A percentile compares a stretch with the other conserved stretches of the same genome.
phyloP scores from a whole-genome alignment of 2,113 vertebrate genomes.

The Lampris megalopsis region DNA sequence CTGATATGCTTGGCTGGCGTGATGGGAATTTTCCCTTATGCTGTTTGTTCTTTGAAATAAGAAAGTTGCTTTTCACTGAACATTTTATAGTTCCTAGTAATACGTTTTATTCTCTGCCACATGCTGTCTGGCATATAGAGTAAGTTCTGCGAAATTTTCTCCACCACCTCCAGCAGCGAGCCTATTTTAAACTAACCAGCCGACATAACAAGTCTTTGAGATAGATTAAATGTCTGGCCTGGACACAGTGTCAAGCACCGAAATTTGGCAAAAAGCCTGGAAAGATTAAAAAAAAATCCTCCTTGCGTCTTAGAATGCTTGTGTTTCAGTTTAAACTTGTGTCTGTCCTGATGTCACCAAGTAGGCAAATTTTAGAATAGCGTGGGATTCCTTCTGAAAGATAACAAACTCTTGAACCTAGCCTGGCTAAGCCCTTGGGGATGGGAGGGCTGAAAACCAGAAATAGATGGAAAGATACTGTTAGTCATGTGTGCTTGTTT shows the following conservation, averaged over 20 bases:
- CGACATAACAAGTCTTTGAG: slow-evolving; percentile 16
- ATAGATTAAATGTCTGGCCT: slow-evolving; percentile 22
- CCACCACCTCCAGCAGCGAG: neutral
- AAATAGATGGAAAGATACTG: slow-evolving; percentile 58
- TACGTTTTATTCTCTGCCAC: neutral
- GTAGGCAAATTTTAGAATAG: slow-evolving; percentile 50
- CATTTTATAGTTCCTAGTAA: neutral
- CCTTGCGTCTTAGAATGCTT: slow-evolving; percentile 34
- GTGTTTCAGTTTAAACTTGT: slow-evolving; percentile 29
- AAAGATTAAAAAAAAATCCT: slow-evolving; percentile 44
- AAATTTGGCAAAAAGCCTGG: slow-evolving; percentile 20
- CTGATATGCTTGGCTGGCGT: no score
- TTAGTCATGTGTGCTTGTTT: slow-evolving; percentile 39
- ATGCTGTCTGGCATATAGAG: neutral
- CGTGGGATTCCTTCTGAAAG: slow-evolving; percentile 73
- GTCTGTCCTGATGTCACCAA: slow-evolving; percentile 52
- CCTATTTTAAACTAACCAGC: slow-evolving; percentile 23
- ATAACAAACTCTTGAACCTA: slow-evolving; percentile 65
- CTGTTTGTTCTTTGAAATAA: neutral
- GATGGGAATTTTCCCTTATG: neutral
- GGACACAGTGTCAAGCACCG: neutral
- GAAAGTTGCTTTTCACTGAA: neutral
- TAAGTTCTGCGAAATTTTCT: neutral
- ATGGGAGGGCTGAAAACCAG: slow-evolving; percentile 26
- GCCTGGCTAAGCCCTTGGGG: slow-evolving; percentile 49